phyloP scores from a whole-genome alignment of 2,113 vertebrate genomes.

The Xenopus tropicalis region UCB_Xtro_10.0 CM004452.2:25798501-25799000 shows the following conservation, averaged over 20 bases:
- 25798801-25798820: too few relatives aligned
- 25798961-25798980: too few relatives aligned
- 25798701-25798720: not conserved
- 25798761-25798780: too few relatives aligned
- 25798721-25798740: not conserved
- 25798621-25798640: constrained; percentile 17
- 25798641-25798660: constrained; percentile 21
- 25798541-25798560: constrained; percentile 37
- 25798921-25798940: too few relatives aligned
- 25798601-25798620: constrained; percentile 28
- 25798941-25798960: too few relatives aligned
- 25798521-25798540: constrained; percentile 41
- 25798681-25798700: constrained; percentile 8
- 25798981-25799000: too few relatives aligned
- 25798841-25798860: too few relatives aligned
- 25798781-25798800: too few relatives aligned
- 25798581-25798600: constrained; percentile 30
- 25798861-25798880: too few relatives aligned
- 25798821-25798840: too few relatives aligned
- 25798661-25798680: constrained; percentile 8
- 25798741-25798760: not conserved
- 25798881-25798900: too few relatives aligned
- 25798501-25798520: constrained; percentile 31
- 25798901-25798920: too few relatives aligned
- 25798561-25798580: constrained; percentile 12